Conservation (phyloP, 2,888 invertebrate species). For the Epistrophe eligans region DNA sequence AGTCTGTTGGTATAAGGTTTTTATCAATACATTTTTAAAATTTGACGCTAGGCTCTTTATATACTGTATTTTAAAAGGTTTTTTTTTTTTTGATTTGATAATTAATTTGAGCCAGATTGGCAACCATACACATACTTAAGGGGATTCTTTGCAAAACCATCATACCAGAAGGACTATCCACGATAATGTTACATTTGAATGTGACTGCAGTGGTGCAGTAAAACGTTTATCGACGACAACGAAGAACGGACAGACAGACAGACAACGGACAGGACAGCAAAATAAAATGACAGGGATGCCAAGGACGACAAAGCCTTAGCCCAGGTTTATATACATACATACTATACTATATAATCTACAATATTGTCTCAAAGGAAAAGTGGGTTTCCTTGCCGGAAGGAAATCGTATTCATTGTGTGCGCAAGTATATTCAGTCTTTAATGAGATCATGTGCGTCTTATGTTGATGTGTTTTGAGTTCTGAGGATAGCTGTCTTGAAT, state of each 20-base stretch:
- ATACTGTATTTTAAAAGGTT: too few species aligned
- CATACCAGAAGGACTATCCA: conserved; percentile 51
- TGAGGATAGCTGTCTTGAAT: conserved; percentile 42
- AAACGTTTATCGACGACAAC: conserved; percentile 71
- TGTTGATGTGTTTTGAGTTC: conserved; percentile 48
- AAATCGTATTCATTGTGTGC: conserved; percentile 70
- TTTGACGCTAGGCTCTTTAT: too few species aligned
- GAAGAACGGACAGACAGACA: conserved; percentile 17
- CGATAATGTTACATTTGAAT: conserved; percentile 68
- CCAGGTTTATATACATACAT: neutral
- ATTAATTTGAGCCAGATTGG: neutral
- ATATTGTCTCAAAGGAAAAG: conserved; percentile 48
- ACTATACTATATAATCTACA: too few species aligned
- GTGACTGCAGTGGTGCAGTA: conserved; percentile 73
- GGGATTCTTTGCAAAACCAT: conserved; percentile 26
- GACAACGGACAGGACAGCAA: neutral
- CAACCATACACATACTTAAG: conserved; percentile 11
- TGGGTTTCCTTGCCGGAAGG: conserved; percentile 62
- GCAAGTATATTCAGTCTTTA: conserved; percentile 63
- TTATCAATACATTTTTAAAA: too few species aligned
- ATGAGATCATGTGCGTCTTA: conserved; percentile 74
- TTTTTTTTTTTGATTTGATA: neutral
- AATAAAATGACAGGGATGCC: conserved; percentile 25
- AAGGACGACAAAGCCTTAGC: conserved; percentile 33
- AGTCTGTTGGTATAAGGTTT: too few species aligned